Base-by-base conservation (phyloP, 2,888 invertebrate species). In the Antheraea yamamai region DNA sequence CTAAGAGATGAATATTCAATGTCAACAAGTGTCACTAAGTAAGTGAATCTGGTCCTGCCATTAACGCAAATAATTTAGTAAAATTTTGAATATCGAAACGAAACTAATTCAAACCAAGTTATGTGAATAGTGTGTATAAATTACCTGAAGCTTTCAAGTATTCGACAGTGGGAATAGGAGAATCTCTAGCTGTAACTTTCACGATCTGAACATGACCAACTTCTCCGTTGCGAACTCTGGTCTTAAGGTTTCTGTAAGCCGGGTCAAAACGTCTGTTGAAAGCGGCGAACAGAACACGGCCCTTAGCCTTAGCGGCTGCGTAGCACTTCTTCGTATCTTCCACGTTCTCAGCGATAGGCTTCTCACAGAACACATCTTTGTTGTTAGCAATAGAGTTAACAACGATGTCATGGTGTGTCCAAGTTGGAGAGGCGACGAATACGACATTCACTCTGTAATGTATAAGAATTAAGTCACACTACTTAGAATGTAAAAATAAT, bases 191-290 rank as follows among this genome's bases (percentile, higher is more conserved):
- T 23, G 96, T 95, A 0, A 96, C 95, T 88, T 96, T 96, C 35
- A 97, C 89, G n/a, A 95, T 93, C 78, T 96, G 96, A 1, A 96
- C 92, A 76, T 96, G 95, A 12, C 97, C 97, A 26, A 97, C 89
- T 71, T 95, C 95, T 20, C 96, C 96, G 4, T 89, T 89, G 23
- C 92, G 88, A 0, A 96, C 95, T 75, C 95, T 90, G 0, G 94
- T 84, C 77, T 92, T 92, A 0, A 96, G 85, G 2, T 91, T 85
- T 55, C 87, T 86, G 82, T 96, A 96, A 39, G 96, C 93, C 0
- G 96, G 96, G 85, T 97, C 97, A 83, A 96, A 97, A 30, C 97
- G 95, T 77, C 96, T 95, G 86, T 96, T 96, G 88, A 96, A 97
- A 7, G 96, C 96, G 47, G 96, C 95, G 76, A 96, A 95, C 7